Conservation (phyloP, 2,113 vertebrate genomes). For the Sapajus apella region DNA sequence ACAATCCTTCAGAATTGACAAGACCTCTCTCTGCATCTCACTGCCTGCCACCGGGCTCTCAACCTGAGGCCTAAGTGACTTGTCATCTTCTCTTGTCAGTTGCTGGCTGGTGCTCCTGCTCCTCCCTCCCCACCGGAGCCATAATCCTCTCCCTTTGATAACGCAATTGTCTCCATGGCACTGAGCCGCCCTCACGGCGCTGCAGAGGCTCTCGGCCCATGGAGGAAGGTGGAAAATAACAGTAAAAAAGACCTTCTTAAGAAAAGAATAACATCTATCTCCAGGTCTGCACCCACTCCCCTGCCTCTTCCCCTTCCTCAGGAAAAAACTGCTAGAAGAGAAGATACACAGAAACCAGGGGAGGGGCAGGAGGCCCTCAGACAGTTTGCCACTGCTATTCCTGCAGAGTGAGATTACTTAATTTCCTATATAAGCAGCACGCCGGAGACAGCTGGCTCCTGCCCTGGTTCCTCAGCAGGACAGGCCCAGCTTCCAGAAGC, state of each 20-base stretch:
- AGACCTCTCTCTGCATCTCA: constrained; percentile 53
- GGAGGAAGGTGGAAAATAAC: constrained; percentile 17
- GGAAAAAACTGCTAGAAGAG: neutral
- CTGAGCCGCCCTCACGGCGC: neutral
- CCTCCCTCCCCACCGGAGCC: constrained; percentile 31
- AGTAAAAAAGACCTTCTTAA: constrained; percentile 22
- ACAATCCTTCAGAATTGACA: constrained; percentile 59
- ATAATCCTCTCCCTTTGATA: constrained; percentile 60
- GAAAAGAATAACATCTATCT: neutral
- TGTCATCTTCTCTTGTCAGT: constrained; percentile 67
- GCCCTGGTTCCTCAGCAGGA: neutral
- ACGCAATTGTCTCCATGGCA: constrained; percentile 46
- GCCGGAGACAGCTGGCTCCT: neutral
- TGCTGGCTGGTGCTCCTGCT: neutral
- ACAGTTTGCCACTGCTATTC: neutral
- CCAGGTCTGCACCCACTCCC: neutral
- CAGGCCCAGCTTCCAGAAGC: neutral
- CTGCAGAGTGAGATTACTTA: neutral
- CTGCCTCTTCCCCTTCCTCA: neutral
- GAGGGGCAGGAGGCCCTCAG: neutral
- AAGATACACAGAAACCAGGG: neutral
- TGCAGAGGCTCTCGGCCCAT: neutral
- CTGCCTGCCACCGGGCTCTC: constrained; percentile 34
- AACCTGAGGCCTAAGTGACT: constrained; percentile 65
- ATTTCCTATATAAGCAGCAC: neutral